phyloP scores from a whole-genome alignment of 2,888 invertebrate genomes.

The Stegophylla sp. region DNA sequence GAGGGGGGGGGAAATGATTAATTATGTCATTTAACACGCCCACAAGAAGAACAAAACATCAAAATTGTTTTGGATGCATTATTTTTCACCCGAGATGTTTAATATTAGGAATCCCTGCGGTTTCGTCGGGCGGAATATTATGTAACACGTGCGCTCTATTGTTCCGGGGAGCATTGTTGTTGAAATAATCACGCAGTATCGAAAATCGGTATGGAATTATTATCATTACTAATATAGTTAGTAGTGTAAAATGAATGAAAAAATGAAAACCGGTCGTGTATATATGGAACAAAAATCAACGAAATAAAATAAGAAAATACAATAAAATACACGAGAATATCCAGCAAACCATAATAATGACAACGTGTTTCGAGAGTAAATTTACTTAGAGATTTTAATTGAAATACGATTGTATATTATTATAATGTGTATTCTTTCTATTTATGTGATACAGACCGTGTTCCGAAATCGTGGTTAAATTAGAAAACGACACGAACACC shows the following conservation, averaged over 20 bases:
- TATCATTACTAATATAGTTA: no score
- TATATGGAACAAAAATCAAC: not conserved
- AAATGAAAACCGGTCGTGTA: not conserved
- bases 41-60: slow-evolving; percentile 28
- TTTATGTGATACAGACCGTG: not conserved
- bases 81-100: slow-evolving; percentile 46
- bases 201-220: slow-evolving; percentile 10
- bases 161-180: slow-evolving; percentile 21
- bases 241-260: slow-evolving; percentile 27
- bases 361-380: slow-evolving; percentile 2
- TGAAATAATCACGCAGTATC: slow-evolving; percentile 37
- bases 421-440: not conserved
- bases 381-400: slow-evolving; percentile 8
- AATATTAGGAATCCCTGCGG: slow-evolving; percentile 44
- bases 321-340: not conserved
- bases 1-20: slow-evolving; percentile 34
- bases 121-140: slow-evolving; percentile 36
- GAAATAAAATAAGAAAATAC: not conserved
- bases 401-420: slow-evolving; percentile 10
- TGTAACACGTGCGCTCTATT: slow-evolving; percentile 47
- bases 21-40: slow-evolving; percentile 48
- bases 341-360: not conserved
- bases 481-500: slow-evolving; percentile 3
- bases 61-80: slow-evolving; percentile 36
- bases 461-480: slow-evolving; percentile 1